Evolutionary conservation across 1,140 invertebrate species (phyloP), one percentile per base, ranked within the genome.

Genomic region (Parapsyche elsis): DNA sequence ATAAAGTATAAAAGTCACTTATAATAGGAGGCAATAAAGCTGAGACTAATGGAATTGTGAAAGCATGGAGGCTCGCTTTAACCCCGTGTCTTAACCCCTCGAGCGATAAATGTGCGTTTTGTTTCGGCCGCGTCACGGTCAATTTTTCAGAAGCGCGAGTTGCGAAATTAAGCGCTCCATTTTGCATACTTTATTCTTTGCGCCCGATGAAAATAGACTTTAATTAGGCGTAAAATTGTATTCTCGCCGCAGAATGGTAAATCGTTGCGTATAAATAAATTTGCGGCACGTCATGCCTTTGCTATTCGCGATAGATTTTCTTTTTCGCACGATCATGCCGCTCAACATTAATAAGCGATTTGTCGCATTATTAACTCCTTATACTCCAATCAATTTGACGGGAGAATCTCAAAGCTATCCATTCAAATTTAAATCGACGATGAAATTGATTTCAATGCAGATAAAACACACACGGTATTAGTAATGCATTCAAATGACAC

Each of bases 1-100:
- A 81, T 78, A 79, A 81, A 79, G 78, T 81, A 81, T 79, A 81
- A 81, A 81, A 81, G 80, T 81, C 76, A 78, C 73, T 73, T 81
- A 81, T 78, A 75, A 75, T 75, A 81, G 76, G 53, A 49, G 61
- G 80, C 73, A 81, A 81, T 81, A 81, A 81, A 81, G 80, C 57
- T 24, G 44, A 23, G 76, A 78, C 80, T 81, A 81, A 81, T 81
- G 80, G 80, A 81, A 81, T 81, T 81, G 78, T 75, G 67, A 44
- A 67, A 76, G 45, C 70, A 12, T 44, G 70, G 30, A 38, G 30
- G 7, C 45, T 75, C 71, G 2, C 19, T 75, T 57, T 75, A 53
- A 75, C 71, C 71, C 45, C 71, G 26, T 4, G 70, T 49, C 71
- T 57, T 75, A 38, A 75, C 45, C 71, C 23, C 70, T 44, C 61